These are phyloP conservation scores for Boloria selene DNA, from an alignment of 2,888 invertebrate genomes.

Conservation along the genomic window DNA sequence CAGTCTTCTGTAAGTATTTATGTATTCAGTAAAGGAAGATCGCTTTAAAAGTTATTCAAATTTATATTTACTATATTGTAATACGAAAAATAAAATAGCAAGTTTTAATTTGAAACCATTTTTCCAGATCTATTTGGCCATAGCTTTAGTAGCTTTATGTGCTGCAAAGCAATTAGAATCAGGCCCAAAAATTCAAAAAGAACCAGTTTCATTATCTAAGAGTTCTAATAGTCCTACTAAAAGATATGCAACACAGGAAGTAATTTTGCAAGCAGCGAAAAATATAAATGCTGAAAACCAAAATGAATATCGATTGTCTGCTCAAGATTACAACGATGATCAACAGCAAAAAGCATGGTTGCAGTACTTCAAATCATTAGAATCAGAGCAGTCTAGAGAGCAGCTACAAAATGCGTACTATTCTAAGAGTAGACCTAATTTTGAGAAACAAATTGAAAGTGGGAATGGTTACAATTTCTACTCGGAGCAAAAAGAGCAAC, in stretches of 20 bases:
- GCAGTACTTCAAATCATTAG: slow-evolving; percentile 2
- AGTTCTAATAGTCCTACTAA: slow-evolving; percentile 37
- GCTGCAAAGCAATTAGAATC: slow-evolving; percentile 48
- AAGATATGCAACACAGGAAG: slow-evolving; percentile 55
- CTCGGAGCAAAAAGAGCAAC: slow-evolving; percentile 12
- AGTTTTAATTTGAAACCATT: neutral
- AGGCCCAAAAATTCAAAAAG: slow-evolving; percentile 54
- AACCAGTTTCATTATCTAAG: slow-evolving; percentile 39
- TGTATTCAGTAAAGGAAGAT: neutral
- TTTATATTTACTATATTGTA: no score
- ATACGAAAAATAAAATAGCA: neutral
- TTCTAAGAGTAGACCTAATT: neutral
- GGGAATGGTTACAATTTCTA: slow-evolving; percentile 10
- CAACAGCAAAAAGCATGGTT: slow-evolving; percentile 14
- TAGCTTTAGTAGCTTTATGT: slow-evolving; percentile 24
- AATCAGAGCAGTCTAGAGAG: slow-evolving; percentile 5
- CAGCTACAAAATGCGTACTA: neutral
- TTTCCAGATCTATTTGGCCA: slow-evolving; percentile 27
- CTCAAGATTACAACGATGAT: slow-evolving; percentile 31
- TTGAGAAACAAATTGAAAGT: slow-evolving; percentile 16
- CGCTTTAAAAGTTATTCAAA: neutral
- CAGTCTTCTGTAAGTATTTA: slow-evolving; percentile 29
- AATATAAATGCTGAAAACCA: slow-evolving; percentile 34
- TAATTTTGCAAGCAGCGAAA: slow-evolving; percentile 50
- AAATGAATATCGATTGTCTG: slow-evolving; percentile 36